Conservation (phyloP, 2,797 vertebrate species). For the Eremophila alpestris region DNA sequence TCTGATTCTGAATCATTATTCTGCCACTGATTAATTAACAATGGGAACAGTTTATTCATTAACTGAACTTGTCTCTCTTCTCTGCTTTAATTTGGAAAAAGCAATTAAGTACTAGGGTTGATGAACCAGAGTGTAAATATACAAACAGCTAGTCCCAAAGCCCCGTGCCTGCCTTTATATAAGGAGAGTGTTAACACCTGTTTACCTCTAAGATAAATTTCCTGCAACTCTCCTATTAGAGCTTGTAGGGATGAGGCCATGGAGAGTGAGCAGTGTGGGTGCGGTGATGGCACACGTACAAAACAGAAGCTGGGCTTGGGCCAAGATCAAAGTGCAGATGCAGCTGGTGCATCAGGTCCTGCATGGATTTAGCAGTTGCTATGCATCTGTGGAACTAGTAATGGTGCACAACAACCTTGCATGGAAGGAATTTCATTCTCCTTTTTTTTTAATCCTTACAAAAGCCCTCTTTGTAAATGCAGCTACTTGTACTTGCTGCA, state of each 20-base stretch:
- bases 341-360: neutral
- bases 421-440: neutral
- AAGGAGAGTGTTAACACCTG: neutral
- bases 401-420: neutral
- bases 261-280: neutral
- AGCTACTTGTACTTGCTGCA: neutral
- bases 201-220: neutral
- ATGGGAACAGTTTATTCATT: constrained; percentile 52
- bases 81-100: constrained; percentile 47
- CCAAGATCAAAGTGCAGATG: neutral
- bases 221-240: neutral
- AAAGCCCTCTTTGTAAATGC: neutral
- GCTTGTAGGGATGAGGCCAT: neutral
- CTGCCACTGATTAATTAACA: constrained; percentile 51
- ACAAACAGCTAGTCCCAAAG: neutral
- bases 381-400: neutral
- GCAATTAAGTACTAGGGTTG: constrained; percentile 30
- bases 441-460: neutral
- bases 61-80: constrained; percentile 23
- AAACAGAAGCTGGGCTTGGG: neutral
- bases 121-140: constrained; percentile 19
- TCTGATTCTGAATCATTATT: constrained; percentile 45
- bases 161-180: neutral
- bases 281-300: neutral
- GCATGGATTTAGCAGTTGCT: neutral